Conservation (phyloP, 2,797 vertebrate species). For the Pseudochirops corinnae region DNA sequence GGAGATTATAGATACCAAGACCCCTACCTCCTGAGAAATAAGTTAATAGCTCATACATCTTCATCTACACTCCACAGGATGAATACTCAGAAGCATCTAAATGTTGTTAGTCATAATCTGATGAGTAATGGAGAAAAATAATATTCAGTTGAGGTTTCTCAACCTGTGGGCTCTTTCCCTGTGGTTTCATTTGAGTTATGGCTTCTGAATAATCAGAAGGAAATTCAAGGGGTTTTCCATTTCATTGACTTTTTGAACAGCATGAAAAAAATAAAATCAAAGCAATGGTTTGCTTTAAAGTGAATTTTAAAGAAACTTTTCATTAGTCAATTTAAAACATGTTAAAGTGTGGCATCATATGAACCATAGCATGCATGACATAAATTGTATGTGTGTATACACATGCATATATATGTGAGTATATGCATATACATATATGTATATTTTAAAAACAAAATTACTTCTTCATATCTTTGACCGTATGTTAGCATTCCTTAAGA, state of each 20-base stretch:
- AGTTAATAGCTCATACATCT: background rate
- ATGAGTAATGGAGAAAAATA: conserved; percentile 1
- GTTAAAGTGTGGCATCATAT: background rate
- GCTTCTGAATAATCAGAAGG: background rate
- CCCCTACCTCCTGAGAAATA: background rate
- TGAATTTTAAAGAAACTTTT: background rate
- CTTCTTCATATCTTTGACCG: conserved; percentile 1
- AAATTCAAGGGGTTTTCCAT: background rate
- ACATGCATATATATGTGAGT: background rate
- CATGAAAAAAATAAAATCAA: background rate
- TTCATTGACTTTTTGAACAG: conserved; percentile 9
- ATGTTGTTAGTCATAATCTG: background rate
- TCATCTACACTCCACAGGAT: background rate
- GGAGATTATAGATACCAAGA: background rate
- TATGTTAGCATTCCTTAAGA: conserved; percentile 9
- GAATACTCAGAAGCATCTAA: background rate
- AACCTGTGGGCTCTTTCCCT: background rate
- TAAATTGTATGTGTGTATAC: background rate
- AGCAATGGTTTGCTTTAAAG: background rate
- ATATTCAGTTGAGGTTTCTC: background rate
- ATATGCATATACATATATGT: background rate
- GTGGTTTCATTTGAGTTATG: conserved; percentile 11
- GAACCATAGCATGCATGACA: background rate
- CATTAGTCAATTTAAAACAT: background rate
- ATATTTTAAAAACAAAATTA: conserved; percentile 24